These are phyloP conservation scores for Lacanobia oleracea DNA, from an alignment of 2,888 invertebrate genomes.

Conservation along the genomic window DNA sequence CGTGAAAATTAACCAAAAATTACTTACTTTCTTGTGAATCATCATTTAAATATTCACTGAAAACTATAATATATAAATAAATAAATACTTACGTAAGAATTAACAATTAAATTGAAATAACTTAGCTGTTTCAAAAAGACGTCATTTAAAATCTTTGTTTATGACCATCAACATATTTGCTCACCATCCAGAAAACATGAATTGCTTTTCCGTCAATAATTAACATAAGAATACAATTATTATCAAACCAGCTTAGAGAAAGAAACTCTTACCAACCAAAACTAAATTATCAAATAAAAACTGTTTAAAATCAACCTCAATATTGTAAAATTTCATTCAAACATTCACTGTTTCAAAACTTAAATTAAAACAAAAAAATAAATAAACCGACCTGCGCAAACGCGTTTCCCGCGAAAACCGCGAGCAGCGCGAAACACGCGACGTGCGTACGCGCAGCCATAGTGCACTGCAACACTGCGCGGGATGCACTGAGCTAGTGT, in stretches of 20 bases:
- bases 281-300: background rate
- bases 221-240: too few species aligned
- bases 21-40: background rate
- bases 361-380: constrained; percentile 15
- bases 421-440: constrained; percentile 71
- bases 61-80: too few species aligned
- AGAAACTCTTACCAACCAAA: constrained; percentile 16
- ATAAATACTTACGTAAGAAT: too few species aligned
- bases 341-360: constrained; percentile 3
- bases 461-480: constrained; percentile 68
- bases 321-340: background rate
- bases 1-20: background rate
- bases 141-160: background rate
- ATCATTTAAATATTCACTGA: background rate
- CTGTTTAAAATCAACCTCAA: background rate
- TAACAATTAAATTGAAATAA: too few species aligned
- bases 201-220: background rate
- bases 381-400: constrained; percentile 74
- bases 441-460: constrained; percentile 74
- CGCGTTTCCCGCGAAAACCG: constrained; percentile 57
- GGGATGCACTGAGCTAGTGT: constrained; percentile 43
- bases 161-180: background rate
- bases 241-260: background rate
- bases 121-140: background rate
- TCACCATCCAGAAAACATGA: background rate